Percentiles rank a stretch among this genome's conserved stretches.
These are phyloP conservation scores for Premnoplex brunnescens DNA, from an alignment of 2,797 vertebrate genomes.

Conservation along the genomic window DNA sequence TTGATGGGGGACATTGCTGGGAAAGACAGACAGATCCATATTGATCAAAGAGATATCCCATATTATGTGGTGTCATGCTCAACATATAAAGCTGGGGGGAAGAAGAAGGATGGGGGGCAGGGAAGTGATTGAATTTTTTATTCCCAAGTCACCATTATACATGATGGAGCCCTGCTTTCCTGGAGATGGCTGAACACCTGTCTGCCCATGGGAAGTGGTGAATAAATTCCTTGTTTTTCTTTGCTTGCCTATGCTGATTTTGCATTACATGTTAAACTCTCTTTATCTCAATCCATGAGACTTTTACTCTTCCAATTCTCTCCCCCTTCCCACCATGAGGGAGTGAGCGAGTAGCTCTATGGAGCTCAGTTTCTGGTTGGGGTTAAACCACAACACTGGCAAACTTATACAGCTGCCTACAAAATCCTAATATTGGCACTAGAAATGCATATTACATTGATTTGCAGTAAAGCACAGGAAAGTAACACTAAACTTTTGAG, in stretches of 20 bases:
- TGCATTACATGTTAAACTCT: not conserved
- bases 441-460: conserved; percentile 6
- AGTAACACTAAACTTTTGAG: conserved; percentile 63
- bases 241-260: not conserved
- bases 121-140: not conserved
- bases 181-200: not conserved
- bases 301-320: not conserved
- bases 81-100: not conserved
- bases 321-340: not conserved
- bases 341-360: not conserved
- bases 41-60: not conserved
- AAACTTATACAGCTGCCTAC: not conserved
- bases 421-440: not conserved
- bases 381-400: not conserved
- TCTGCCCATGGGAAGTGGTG: not conserved
- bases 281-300: no score
- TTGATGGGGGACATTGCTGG: fast-evolving
- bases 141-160: not conserved
- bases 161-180: not conserved
- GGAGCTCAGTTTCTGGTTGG: not conserved
- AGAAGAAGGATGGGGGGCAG: not conserved
- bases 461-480: conserved; percentile 32
- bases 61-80: no score
- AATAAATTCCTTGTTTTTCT: not conserved
- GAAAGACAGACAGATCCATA: not conserved